Conservation (phyloP, 2,113 vertebrate species). For the Bubalus kerabau region DNA sequence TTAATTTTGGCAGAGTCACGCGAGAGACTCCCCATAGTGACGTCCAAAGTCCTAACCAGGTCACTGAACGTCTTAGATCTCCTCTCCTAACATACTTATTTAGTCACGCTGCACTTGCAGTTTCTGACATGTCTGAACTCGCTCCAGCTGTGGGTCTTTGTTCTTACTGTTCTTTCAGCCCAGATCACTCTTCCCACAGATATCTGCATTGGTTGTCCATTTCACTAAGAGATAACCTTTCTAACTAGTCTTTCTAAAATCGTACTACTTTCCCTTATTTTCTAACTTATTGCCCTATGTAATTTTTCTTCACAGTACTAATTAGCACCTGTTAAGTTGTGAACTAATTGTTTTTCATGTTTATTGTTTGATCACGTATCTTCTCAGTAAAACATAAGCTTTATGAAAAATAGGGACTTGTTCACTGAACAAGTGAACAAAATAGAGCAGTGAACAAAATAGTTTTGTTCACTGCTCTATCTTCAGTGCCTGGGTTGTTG, state of each 20-base stretch:
- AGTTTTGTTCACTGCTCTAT: neutral
- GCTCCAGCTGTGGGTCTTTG: neutral
- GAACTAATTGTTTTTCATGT: neutral
- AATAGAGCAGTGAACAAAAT: too few species aligned
- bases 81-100: neutral
- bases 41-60: neutral
- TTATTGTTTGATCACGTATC: neutral
- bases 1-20: neutral
- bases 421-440: too few species aligned
- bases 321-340: neutral
- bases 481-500: neutral
- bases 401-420: neutral
- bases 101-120: neutral
- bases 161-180: neutral
- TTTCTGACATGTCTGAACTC: neutral
- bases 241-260: neutral
- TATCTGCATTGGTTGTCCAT: neutral
- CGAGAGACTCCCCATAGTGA: neutral
- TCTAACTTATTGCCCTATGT: neutral
- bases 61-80: neutral
- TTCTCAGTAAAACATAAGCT: neutral
- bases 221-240: neutral
- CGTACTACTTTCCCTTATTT: neutral
- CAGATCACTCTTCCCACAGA: neutral
- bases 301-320: neutral